These are phyloP conservation scores for Phocides pigmalion DNA, from an alignment of 1,140 invertebrate species.

Conservation along the genomic window DNA sequence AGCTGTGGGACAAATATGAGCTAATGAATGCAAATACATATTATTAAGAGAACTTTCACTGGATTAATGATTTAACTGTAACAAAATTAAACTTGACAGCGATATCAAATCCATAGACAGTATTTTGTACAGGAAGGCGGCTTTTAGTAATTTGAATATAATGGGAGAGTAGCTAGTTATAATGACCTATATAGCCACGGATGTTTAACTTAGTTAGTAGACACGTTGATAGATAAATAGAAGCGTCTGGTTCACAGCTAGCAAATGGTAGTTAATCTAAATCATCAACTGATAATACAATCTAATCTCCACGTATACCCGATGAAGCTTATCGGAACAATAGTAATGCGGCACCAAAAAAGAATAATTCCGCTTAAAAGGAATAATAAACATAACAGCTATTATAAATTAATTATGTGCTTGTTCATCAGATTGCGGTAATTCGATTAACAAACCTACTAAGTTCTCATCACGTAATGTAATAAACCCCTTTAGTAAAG, in stretches of 20 bases:
- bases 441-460: constrained; percentile 34
- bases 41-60: no score
- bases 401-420: constrained; percentile 49
- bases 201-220: constrained; percentile 21
- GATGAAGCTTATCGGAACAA: constrained; percentile 44
- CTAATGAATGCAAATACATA: no score
- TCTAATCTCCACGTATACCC: constrained; percentile 45
- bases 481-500: constrained; percentile 36
- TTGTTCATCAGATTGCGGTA: constrained; percentile 49
- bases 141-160: no score
- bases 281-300: constrained; percentile 50
- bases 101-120: no score
- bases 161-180: background rate
- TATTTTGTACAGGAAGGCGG: no score
- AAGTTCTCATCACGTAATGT: constrained; percentile 19
- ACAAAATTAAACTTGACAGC: no score
- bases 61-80: no score
- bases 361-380: constrained; percentile 42
- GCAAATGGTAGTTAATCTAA: constrained; percentile 55
- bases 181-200: background rate
- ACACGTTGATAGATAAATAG: constrained; percentile 24
- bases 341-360: constrained; percentile 55
- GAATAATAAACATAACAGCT: constrained; percentile 50
- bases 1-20: no score
- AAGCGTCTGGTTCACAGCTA: constrained; percentile 34